Evolutionary conservation across 2,113 vertebrate species (phyloP).

Genomic region (Sinocyclocheilus anophthalmus): DNA sequence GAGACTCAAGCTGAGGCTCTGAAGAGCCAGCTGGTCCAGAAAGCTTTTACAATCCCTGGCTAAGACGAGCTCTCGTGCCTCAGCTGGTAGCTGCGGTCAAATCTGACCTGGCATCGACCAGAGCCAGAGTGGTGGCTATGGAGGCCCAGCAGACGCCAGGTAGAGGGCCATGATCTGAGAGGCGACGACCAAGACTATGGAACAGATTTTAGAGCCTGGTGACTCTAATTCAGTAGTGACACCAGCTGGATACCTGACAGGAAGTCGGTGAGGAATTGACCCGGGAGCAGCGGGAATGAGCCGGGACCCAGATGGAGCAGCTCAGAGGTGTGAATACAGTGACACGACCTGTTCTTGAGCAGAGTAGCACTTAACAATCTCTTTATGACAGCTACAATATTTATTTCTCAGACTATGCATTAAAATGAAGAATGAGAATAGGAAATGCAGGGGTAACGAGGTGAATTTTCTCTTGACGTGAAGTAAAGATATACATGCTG

Average conservation of each 20-base stretch:
- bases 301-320: slow-evolving; percentile 2
- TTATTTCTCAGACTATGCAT: neutral
- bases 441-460: neutral
- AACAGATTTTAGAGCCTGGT: slow-evolving; percentile 66
- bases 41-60: slow-evolving; percentile 31
- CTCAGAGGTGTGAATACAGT: slow-evolving; percentile 2
- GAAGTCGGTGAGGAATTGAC: slow-evolving; percentile 20
- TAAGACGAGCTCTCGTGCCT: slow-evolving; percentile 66
- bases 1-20: neutral
- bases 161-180: slow-evolving; percentile 45
- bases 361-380: slow-evolving; percentile 8
- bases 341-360: neutral
- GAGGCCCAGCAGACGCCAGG: slow-evolving; percentile 56
- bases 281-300: slow-evolving; percentile 12
- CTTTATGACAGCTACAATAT: neutral
- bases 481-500: neutral
- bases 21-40: slow-evolving; percentile 64
- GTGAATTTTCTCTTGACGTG: neutral
- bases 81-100: slow-evolving; percentile 63
- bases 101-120: slow-evolving; percentile 62
- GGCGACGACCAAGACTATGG: slow-evolving; percentile 55
- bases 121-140: too few species aligned
- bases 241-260: slow-evolving; percentile 36
- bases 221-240: slow-evolving; percentile 61
- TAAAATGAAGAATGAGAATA: neutral